Evolutionary conservation across 2,888 invertebrate genomes (phyloP), one percentile per base, ranked within the genome.

Genomic region (Celastrina argiolus): DNA sequence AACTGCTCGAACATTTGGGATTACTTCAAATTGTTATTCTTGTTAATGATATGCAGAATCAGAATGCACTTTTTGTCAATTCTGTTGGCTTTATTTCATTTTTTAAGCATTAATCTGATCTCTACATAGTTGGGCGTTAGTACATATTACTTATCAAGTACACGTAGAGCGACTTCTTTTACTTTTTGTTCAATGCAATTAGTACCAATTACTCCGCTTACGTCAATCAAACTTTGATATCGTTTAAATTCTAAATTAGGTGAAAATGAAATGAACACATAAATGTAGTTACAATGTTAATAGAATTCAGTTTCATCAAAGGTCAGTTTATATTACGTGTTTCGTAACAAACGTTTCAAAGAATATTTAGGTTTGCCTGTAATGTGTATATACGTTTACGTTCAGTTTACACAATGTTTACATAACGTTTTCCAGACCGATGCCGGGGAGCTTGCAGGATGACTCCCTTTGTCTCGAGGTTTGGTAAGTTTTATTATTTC

Each of bases 401-500:
- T 36, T 36, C 39, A 51, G 18, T 64, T 34, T 64, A 31, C 28
- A 64, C 56, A 8, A 36, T 64, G 42, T 64, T 26, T 42, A 31
- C 14, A 8, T 16, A 5, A 56, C 10, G 18, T 39, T 74, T 91
- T 91, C 69, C 89, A 96, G 96, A 77, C 96, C 97, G 14, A 93
- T 97, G 78, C 82, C 92, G 12, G 94, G 94, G 68, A 95, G 93
- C 80, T 92, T 94, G 14, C 92, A 93, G 66, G 94, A 95, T 69
- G 97, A 97, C 80, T 93, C 94, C 12, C 87, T 97, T 31, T 94
- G 94, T 76, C 85, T 97, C 71, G 97, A 97, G 94, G 96, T 97
- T 22, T 97, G 97, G 94, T 94, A 83, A 92, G 93, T 87, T 65
- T 39, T 64, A 1, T 31, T 31, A 14, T 56, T 10, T 10, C 22